Evolutionary conservation across 1,140 invertebrate species (phyloP), one percentile per base, ranked within the genome.

Genomic region (Sarcophaga bullata): DNA sequence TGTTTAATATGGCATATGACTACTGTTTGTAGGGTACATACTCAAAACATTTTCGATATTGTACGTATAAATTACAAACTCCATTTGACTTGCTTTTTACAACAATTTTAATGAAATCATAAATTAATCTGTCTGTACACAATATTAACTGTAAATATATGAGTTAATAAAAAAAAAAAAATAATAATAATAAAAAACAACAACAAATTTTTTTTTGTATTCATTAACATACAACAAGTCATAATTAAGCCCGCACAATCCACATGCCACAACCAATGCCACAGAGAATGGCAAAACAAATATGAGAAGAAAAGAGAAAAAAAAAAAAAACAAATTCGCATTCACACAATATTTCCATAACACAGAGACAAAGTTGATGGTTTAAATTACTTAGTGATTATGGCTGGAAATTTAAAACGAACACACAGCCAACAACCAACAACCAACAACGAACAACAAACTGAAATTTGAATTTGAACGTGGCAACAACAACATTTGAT

Each of bases 221-320:
- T 68, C 62, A 68, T 68, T 68, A 68, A 68, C 62, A 68, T 68
- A 68, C 62, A 68, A 68, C 62, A 68, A 68, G 62, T 17, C 62
- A 68, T 68, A 68, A 68, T 68, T 68, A 68, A 68, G 62, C 62
- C 62, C 62, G 62, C 62, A 68, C 62, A 68, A 68, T 68, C 62
- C 62, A 68, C 54, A 58, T 58, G 73, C 73, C 13, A 48, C 76
- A 50, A 80, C 76, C 13, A n/a, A 13, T n/a, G 13, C 54, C 54
- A n/a, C 62, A 68, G n/a, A 68, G 15, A 19, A 19, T 19, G 58
- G 58, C 9, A 68, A 7, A 19, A 19, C 17, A n/a, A 68, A 68
- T 68, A 9, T 68, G 8, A 15, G 9, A 10, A 58, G 52, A n/a
- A n/a, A n/a, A n/a, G n/a, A n/a, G n/a, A 37, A 37, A 4, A 37